phyloP scores from a whole-genome alignment of 1,140 invertebrate genomes.

The Mya arenaria region DNA sequence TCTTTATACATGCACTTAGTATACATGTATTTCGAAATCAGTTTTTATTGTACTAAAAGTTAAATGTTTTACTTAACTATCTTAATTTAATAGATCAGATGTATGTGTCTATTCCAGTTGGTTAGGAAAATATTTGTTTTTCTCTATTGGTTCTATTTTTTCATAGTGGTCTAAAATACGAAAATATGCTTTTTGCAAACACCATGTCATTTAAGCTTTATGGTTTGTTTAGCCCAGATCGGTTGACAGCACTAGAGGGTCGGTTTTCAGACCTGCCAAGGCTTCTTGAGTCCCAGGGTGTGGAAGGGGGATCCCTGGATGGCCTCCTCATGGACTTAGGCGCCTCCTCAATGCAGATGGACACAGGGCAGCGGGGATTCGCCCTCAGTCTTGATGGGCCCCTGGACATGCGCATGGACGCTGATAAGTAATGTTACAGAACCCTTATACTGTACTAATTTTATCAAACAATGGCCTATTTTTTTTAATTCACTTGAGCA shows the following conservation, averaged over 20 bases:
- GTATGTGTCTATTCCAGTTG: too few relatives aligned
- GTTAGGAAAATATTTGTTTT: too few relatives aligned
- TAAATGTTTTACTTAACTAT: not conserved
- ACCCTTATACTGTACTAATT: not conserved
- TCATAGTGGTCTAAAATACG: too few relatives aligned
- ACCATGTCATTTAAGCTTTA: too few relatives aligned
- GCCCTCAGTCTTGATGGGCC: constrained; percentile 91
- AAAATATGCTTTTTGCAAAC: too few relatives aligned
- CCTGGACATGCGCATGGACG: constrained; percentile 98
- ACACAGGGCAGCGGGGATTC: constrained; percentile 91
- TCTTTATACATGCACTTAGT: too few relatives aligned
- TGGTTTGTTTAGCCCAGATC: too few relatives aligned
- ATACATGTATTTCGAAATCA: too few relatives aligned
- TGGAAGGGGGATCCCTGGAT: constrained; percentile 88
- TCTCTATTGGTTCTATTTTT: too few relatives aligned
- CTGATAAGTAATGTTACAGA: constrained; percentile 82
- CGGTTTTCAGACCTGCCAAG: constrained; percentile 92
- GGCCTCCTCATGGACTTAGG: constrained; percentile 96
- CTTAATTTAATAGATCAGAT: not conserved
- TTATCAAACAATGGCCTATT: not conserved
- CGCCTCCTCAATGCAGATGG: constrained; percentile 98
- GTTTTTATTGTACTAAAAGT: too few relatives aligned
- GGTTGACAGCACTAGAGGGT: constrained; percentile 90
- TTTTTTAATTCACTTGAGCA: too few relatives aligned
- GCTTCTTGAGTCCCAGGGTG: constrained; percentile 84